Conservation (phyloP, 2,113 vertebrate genomes). For the Synchiropus splendidus region DNA sequence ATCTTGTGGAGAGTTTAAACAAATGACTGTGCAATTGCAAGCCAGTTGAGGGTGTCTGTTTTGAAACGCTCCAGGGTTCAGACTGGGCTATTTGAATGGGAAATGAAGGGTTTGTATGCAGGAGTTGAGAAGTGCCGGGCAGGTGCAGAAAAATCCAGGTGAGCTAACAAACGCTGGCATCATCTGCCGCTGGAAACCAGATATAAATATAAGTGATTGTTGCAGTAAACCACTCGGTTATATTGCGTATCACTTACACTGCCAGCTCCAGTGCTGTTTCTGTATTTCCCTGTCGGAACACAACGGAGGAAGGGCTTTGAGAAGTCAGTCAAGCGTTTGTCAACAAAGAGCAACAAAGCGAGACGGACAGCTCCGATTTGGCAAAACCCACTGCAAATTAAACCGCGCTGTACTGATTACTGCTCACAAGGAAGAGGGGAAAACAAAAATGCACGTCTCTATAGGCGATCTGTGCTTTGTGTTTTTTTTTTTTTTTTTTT, state of each 20-base stretch:
- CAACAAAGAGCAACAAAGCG: slow-evolving; percentile 59
- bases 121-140: slow-evolving; percentile 41
- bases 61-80: slow-evolving; percentile 49
- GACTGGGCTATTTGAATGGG: slow-evolving; percentile 65
- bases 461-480: too few species aligned
- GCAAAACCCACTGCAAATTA: slow-evolving; percentile 43
- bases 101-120: slow-evolving; percentile 49
- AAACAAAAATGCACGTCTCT: slow-evolving; percentile 11
- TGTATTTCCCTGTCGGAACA: slow-evolving; percentile 11
- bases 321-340: slow-evolving; percentile 57
- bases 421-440: slow-evolving; percentile 8
- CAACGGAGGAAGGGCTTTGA: slow-evolving; percentile 47
- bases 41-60: slow-evolving; percentile 51
- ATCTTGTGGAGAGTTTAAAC: slow-evolving; percentile 37
- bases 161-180: slow-evolving; percentile 6
- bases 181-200: slow-evolving; percentile 4
- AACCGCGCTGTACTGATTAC: slow-evolving; percentile 57
- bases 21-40: slow-evolving; percentile 42
- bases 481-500: not conserved
- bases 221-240: slow-evolving; percentile 2
- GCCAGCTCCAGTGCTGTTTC: slow-evolving; percentile 1
- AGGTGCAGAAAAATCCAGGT: slow-evolving; percentile 55
- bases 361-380: slow-evolving; percentile 47
- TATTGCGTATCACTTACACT: not conserved
- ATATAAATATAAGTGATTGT: slow-evolving; percentile 4